These are phyloP conservation scores for Pycnonotus jocosus DNA, from an alignment of 2,113 vertebrate genomes.

Conservation along the genomic window DNA sequence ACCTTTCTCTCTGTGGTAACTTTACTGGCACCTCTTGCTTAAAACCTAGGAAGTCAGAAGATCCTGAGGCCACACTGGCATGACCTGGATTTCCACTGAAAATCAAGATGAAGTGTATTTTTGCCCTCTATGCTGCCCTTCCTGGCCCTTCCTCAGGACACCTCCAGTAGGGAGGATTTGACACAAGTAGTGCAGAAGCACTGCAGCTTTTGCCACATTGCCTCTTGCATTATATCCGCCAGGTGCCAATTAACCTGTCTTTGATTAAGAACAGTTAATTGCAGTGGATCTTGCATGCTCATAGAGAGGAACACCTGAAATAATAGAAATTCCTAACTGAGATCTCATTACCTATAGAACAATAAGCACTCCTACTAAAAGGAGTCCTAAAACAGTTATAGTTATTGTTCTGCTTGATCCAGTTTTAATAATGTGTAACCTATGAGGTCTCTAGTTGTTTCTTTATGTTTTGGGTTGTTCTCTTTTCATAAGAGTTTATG, in stretches of 20 bases:
- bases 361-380: background rate
- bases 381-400: background rate
- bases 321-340: background rate
- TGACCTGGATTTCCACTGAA: background rate
- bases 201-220: background rate
- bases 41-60: background rate
- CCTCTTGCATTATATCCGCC: background rate
- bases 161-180: background rate
- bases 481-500: background rate
- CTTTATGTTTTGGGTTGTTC: background rate
- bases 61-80: background rate
- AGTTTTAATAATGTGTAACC: background rate
- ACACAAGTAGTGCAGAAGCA: background rate
- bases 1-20: background rate
- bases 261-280: background rate
- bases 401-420: constrained; percentile 1
- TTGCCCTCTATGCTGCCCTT: background rate
- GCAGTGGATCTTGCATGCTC: background rate
- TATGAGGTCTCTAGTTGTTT: background rate
- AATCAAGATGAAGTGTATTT: background rate
- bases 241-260: background rate
- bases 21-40: background rate
- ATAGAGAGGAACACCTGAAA: background rate
- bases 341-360: background rate
- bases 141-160: background rate